Evolutionary conservation across 2,888 invertebrate species (phyloP).

Genomic region (Philonicus albiceps): DNA sequence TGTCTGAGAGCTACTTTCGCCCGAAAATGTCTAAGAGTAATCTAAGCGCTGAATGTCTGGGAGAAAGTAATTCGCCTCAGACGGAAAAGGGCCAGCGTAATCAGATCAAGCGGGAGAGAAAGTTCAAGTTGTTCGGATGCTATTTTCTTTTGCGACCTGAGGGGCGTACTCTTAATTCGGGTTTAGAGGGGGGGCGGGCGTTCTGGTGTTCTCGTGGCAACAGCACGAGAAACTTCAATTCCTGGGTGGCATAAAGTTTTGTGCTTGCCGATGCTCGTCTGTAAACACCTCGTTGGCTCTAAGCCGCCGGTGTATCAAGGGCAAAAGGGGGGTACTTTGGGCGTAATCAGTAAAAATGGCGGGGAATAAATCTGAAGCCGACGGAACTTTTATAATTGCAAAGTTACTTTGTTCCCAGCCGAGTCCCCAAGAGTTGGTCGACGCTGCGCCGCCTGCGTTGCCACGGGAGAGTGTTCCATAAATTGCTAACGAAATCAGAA

Average conservation of each 20-base stretch:
- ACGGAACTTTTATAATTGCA: slow-evolving; percentile 16
- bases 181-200: background rate
- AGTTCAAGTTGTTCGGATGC: background rate
- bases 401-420: background rate
- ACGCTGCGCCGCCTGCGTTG: background rate
- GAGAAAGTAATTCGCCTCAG: background rate
- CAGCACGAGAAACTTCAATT: background rate
- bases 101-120: background rate
- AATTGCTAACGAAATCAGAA: slow-evolving; percentile 5
- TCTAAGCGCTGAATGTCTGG: background rate
- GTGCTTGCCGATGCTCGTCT: background rate
- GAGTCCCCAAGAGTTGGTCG: background rate
- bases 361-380: background rate
- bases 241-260: background rate
- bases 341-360: slow-evolving; percentile 14
- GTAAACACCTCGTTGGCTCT: background rate
- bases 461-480: slow-evolving; percentile 5
- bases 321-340: background rate
- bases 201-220: background rate
- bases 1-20: background rate
- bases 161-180: background rate
- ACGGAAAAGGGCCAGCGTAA: background rate
- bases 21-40: background rate
- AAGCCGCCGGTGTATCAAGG: background rate
- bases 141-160: background rate